A percentile compares a stretch with the other conserved stretches of the same genome.
phyloP scores from a whole-genome alignment of 2,888 invertebrate genomes.

The Idaea straminata region DNA sequence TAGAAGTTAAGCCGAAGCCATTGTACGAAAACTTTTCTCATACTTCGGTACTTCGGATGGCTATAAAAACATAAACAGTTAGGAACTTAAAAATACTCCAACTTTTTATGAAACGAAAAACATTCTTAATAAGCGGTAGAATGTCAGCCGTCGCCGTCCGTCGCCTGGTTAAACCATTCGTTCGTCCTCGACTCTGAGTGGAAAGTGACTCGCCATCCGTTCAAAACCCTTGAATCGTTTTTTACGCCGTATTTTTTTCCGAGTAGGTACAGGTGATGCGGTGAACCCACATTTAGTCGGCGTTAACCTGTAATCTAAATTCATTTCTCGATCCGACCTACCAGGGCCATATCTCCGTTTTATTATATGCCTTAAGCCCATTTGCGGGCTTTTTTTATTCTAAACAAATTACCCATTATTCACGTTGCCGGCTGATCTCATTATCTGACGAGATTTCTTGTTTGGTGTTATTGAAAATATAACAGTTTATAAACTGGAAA shows the following conservation, averaged over 20 bases:
- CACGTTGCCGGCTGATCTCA: constrained; percentile 67
- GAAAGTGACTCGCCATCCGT: constrained; percentile 27
- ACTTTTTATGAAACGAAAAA: constrained; percentile 49
- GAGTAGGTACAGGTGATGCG: constrained; percentile 73
- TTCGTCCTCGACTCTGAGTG: not conserved
- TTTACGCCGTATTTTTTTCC: constrained; percentile 61
- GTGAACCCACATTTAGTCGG: constrained; percentile 76
- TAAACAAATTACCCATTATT: constrained; percentile 77
- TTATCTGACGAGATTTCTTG: constrained; percentile 52
- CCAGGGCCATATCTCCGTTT: constrained; percentile 74
- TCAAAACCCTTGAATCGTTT: constrained; percentile 38
- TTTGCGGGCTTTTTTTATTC: constrained; percentile 75
- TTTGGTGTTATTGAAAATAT: constrained; percentile 26
- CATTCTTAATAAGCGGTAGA: constrained; percentile 54
- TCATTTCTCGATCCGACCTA: constrained; percentile 79
- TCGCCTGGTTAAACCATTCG: constrained; percentile 38
- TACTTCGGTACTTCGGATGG: constrained; percentile 27
- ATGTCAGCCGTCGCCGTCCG: constrained; percentile 38
- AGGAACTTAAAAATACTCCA: constrained; percentile 43
- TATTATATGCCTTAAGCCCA: constrained; percentile 76
- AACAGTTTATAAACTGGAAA: constrained; percentile 42
- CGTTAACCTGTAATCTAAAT: constrained; percentile 80
- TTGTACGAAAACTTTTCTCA: constrained; percentile 41
- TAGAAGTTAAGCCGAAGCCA: constrained; percentile 23
- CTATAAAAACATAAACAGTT: constrained; percentile 47